These are phyloP conservation scores for Theristicus caerulescens DNA, from an alignment of 2,113 vertebrate species.

Conservation along the genomic window DNA sequence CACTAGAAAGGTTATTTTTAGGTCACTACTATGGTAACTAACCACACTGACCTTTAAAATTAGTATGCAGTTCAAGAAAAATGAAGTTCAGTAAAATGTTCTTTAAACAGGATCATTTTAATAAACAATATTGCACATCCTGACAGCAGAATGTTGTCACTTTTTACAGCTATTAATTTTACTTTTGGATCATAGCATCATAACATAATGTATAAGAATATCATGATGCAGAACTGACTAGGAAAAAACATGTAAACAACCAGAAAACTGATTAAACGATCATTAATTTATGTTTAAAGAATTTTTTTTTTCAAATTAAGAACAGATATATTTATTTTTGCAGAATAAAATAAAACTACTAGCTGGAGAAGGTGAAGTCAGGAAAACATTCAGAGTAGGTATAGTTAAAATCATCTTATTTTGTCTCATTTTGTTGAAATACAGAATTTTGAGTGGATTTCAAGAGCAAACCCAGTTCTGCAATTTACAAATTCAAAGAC, in stretches of 20 bases:
- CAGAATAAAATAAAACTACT: background rate
- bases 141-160: conserved; percentile 39
- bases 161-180: conserved; percentile 57
- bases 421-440: background rate
- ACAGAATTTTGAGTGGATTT: background rate
- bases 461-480: background rate
- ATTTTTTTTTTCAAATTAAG: background rate
- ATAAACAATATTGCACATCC: conserved; percentile 42
- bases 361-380: background rate
- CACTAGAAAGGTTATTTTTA: conserved; percentile 75
- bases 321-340: background rate
- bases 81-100: conserved; percentile 63
- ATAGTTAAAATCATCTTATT: background rate
- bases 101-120: conserved; percentile 52
- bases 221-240: background rate
- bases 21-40: conserved; percentile 76
- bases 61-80: conserved; percentile 70
- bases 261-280: background rate
- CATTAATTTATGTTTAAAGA: background rate
- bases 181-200: conserved; percentile 29
- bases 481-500: background rate
- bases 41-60: conserved; percentile 74
- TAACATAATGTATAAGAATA: background rate
- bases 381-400: background rate
- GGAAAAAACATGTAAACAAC: conserved; percentile 6